Base-by-base conservation (phyloP, 2,888 invertebrate species). In the Drosophila macrospina region DNA sequence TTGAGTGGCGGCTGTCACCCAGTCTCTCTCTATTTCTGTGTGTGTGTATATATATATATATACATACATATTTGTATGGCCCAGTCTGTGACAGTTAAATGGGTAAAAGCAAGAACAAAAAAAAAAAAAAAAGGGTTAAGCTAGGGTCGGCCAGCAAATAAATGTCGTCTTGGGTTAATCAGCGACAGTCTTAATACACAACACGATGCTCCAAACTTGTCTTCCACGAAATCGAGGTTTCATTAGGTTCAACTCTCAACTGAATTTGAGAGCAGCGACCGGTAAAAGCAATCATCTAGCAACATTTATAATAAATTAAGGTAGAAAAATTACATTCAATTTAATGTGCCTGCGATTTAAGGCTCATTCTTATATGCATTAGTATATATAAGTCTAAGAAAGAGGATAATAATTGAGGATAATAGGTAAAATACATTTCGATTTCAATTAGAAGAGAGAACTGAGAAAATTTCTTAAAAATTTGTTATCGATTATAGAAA, bases 1-100 rank as follows among this genome's bases (percentile, higher is more conserved):
- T 79, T 80, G 81, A 79, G 78, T 74, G 75, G 62, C 66, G 78
- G 71, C 59, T 73, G 52, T 57, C 61, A 61, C 52, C 41, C 52
- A 60, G 60, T 56, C 16, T 15, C 2, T 61, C 7, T 41, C 15
- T 42, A 11, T 55, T 13, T 41, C 32, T 41, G 32, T 13, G 1
- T 54, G 37, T 45, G 16, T 41, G 15, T 51, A 26, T 56, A 28
- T 28, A 44, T 42, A n/a, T 41, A 32, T 67, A 11, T 36, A 16
- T 34, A 20, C 54, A 3, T 36, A 41, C 55, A 32, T 37, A 45
- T 61, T 37, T 20, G 15, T 56, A 36, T 47, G 41, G 47, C 59
- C 28, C 47, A 32, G 42, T 36, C 47, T 41, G 71, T 54, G 69
- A 55, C 70, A 69, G 44, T 69, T 62, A 70, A 74, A 54, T 65